Conservation (phyloP, 2,888 invertebrate genomes). For the Stramonita haemastoma region DNA sequence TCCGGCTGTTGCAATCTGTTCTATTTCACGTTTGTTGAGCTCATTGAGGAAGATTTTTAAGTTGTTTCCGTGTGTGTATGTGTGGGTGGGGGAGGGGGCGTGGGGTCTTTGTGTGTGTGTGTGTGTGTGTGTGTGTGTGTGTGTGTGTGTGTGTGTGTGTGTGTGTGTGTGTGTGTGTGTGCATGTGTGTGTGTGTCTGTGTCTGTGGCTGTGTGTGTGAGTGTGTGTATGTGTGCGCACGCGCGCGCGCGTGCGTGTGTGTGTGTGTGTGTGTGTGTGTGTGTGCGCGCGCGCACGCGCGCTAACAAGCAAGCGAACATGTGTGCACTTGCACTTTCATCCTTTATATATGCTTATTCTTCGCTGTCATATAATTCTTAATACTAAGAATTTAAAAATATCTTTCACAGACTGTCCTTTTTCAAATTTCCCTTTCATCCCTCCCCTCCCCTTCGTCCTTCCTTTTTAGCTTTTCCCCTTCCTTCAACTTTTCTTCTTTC, state of each 20-base stretch:
- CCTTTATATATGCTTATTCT: background rate
- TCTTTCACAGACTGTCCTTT: background rate
- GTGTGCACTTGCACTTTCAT: background rate
- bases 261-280: background rate
- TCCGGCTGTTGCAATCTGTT: too few relatives aligned
- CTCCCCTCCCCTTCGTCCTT: background rate
- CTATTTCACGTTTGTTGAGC: too few relatives aligned
- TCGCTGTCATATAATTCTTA: background rate
- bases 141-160: background rate
- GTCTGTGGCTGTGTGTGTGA: background rate
- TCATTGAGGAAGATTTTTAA: too few relatives aligned
- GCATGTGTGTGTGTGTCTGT: background rate
- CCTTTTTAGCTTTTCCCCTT: background rate
- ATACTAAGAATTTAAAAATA: background rate
- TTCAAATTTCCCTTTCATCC: background rate
- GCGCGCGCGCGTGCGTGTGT: background rate
- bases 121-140: background rate
- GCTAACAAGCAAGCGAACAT: too few relatives aligned
- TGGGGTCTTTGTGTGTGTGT: background rate
- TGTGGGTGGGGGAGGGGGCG: background rate
- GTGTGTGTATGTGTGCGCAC: background rate
- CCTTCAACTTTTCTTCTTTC: background rate
- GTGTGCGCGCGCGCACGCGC: background rate
- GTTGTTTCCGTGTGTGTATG: background rate
- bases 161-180: background rate